A percentile compares a stretch with the other conserved stretches of the same genome.
Conservation (phyloP, 2,797 vertebrate genomes). For the Danio jaintianensis region DNA sequence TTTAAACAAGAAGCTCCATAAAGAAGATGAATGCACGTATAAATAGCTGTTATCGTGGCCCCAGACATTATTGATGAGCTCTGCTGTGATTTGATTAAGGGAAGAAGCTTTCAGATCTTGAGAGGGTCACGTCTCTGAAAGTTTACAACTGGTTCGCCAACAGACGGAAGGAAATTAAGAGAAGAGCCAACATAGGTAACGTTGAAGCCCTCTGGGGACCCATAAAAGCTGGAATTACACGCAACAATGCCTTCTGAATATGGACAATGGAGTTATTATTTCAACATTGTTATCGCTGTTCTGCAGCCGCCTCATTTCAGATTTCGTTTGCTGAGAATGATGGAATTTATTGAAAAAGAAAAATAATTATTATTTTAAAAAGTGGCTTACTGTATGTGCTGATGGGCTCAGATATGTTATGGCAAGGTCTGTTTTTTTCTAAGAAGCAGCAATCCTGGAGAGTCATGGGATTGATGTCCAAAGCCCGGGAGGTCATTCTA, state of each 20-base stretch:
- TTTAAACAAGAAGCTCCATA: slow-evolving; percentile 16
- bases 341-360: slow-evolving; percentile 15
- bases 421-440: slow-evolving; percentile 96
- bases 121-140: slow-evolving; percentile 96
- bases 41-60: slow-evolving; percentile 27
- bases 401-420: slow-evolving; percentile 86
- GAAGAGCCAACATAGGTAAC: slow-evolving; percentile 98
- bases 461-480: slow-evolving; percentile 98
- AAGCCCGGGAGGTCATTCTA: slow-evolving; percentile 96
- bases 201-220: slow-evolving; percentile 65
- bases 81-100: slow-evolving; percentile 71
- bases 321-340: slow-evolving; percentile 20
- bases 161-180: slow-evolving; percentile 98
- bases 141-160: slow-evolving; percentile 99
- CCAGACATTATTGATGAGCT: slow-evolving; percentile 41
- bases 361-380: not conserved
- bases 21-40: slow-evolving; percentile 38
- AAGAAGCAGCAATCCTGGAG: slow-evolving; percentile 99
- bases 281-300: slow-evolving; percentile 17
- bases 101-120: slow-evolving; percentile 95
- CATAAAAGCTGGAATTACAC: slow-evolving; percentile 3
- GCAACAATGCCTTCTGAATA: slow-evolving; percentile 12
- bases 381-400: not conserved
- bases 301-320: slow-evolving; percentile 18
- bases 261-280: slow-evolving; percentile 9